Evolutionary conservation across 1,140 invertebrate genomes (phyloP).

Genomic region (Tyrophagus putrescentiae): DNA sequence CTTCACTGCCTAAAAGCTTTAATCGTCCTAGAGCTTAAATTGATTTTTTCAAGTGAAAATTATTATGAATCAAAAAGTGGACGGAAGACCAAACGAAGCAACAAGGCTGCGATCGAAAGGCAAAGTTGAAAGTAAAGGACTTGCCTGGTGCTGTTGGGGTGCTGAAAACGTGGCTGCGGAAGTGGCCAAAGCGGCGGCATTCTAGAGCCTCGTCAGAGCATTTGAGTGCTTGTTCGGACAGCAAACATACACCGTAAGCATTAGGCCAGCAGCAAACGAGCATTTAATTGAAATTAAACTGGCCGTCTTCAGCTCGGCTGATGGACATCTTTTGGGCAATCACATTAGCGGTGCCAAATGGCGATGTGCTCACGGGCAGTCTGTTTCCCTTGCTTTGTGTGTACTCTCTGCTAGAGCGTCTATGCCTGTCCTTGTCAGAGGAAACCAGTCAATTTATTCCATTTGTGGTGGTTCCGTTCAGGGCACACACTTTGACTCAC

Average conservation of each 20-base stretch:
- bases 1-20: not conserved
- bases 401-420: not conserved
- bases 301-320: conserved; percentile 7
- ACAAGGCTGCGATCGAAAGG: not conserved
- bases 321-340: conserved; percentile 14
- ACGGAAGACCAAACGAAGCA: not conserved
- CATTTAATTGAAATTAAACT: conserved; percentile 16
- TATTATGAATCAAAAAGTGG: too few species aligned
- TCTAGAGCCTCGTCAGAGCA: too few species aligned
- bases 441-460: conserved; percentile 12
- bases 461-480: conserved; percentile 13
- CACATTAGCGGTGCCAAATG: conserved; percentile 13
- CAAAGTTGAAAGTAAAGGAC: conserved; percentile 5
- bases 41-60: too few species aligned
- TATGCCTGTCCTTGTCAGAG: not conserved
- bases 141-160: not conserved
- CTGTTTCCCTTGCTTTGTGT: too few species aligned
- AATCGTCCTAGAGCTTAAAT: not conserved
- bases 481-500: not conserved
- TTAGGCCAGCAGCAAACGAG: not conserved
- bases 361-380: not conserved
- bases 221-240: too few species aligned
- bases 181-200: too few species aligned
- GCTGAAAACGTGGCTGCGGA: too few species aligned
- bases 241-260: not conserved